Conservation (phyloP, 2,888 invertebrate species). For the Eumerus sabulonum region DNA sequence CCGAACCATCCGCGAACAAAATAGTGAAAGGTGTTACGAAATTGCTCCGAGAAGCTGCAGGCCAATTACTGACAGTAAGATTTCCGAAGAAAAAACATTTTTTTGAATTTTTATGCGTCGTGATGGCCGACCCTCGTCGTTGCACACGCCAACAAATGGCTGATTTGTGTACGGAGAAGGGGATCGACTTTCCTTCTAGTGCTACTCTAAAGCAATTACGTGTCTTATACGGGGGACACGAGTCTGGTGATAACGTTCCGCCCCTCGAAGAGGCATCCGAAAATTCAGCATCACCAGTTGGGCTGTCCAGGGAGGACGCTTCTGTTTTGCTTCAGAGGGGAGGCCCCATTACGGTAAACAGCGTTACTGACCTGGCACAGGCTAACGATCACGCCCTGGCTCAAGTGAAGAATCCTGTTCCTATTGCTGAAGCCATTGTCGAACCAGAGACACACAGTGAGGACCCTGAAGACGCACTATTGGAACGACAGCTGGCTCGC, state of each 20-base stretch:
- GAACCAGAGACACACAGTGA: not conserved
- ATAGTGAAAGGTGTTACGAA: no score
- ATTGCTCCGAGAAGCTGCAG: no score
- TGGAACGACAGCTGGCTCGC: slow-evolving; percentile 6
- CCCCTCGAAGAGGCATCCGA: no score
- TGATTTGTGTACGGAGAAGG: slow-evolving; percentile 4
- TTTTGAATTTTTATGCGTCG: no score
- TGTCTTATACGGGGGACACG: not conserved
- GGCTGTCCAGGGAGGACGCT: no score
- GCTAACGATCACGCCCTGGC: no score
- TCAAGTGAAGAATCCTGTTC: no score
- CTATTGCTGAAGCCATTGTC: not conserved
- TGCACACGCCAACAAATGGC: slow-evolving; percentile 11
- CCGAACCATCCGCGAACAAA: not conserved
- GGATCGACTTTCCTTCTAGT: slow-evolving; percentile 1
- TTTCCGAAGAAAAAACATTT: slow-evolving; percentile 1
- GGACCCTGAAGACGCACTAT: not conserved
- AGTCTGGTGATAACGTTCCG: not conserved
- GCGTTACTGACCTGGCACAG: no score
- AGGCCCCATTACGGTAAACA: no score
- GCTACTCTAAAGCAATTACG: slow-evolving; percentile 8
- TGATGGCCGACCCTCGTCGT: slow-evolving; percentile 9
- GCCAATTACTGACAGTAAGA: no score
- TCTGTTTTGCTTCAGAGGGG: no score
- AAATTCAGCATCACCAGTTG: no score